A percentile compares a stretch with the other conserved stretches of the same genome.
Evolutionary conservation across 2,113 vertebrate species (phyloP).

Genomic region (Saguinus midas): DNA sequence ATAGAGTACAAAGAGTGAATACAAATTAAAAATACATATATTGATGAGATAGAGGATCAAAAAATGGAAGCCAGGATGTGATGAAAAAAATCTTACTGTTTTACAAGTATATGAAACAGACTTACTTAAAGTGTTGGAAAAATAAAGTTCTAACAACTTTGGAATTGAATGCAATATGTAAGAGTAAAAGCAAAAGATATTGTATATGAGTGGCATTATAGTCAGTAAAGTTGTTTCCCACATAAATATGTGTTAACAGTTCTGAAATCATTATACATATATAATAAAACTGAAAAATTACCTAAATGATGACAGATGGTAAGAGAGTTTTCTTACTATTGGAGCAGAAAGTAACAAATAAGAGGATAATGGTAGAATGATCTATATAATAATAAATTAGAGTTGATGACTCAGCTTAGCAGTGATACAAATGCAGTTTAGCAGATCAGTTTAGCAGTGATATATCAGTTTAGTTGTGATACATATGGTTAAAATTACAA

Average conservation of each 20-base stretch:
- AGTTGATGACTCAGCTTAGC: neutral
- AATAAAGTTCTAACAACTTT: neutral
- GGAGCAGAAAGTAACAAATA: neutral
- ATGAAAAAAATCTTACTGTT: neutral
- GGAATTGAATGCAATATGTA: neutral
- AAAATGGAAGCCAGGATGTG: neutral
- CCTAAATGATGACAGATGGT: neutral
- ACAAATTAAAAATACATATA: neutral
- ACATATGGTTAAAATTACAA: neutral
- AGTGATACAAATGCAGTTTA: neutral
- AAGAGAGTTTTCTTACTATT: neutral
- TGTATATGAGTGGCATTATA: neutral
- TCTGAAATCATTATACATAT: neutral
- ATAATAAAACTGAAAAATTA: neutral
- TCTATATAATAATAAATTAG: neutral
- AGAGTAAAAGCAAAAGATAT: neutral
- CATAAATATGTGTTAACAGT: neutral
- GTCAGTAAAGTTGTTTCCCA: neutral
- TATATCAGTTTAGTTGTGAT: neutral
- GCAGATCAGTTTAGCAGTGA: neutral
- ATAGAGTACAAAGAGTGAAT: neutral
- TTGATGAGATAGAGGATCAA: neutral
- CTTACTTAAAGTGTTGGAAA: neutral
- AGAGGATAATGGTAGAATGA: neutral
- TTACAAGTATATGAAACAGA: neutral